Evolutionary conservation across 2,113 vertebrate genomes (phyloP).

Genomic region (Eurypyga helias): DNA sequence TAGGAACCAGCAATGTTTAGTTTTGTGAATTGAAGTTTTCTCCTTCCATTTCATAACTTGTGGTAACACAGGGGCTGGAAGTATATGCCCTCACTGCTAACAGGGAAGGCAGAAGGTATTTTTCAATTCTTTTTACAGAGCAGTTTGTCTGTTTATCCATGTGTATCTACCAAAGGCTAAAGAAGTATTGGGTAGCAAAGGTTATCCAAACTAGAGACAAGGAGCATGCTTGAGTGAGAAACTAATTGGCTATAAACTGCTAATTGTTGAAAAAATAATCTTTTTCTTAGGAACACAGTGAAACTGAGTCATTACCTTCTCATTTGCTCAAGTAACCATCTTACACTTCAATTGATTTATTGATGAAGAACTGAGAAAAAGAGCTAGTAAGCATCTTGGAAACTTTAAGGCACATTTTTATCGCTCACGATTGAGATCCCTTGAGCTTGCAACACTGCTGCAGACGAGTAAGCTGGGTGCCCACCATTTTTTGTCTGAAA

Average conservation of each 20-base stretch:
- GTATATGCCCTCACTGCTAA: background rate
- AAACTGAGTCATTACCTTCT: slow-evolving; percentile 21
- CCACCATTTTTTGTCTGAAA: background rate
- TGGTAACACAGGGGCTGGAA: background rate
- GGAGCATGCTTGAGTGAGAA: background rate
- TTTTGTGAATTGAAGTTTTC: background rate
- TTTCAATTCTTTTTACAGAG: background rate
- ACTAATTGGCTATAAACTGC: background rate
- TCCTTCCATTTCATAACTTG: background rate
- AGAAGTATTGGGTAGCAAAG: background rate
- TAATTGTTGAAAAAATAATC: slow-evolving; percentile 17
- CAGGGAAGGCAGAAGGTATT: background rate
- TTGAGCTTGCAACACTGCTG: background rate
- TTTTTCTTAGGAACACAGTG: background rate
- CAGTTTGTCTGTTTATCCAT: background rate
- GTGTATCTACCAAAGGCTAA: background rate
- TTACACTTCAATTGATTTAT: slow-evolving; percentile 27
- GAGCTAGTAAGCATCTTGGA: slow-evolving; percentile 10
- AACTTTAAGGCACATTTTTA: slow-evolving; percentile 4
- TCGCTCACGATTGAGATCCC: background rate
- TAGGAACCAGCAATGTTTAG: background rate
- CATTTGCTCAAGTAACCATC: slow-evolving; percentile 16
- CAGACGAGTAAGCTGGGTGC: background rate
- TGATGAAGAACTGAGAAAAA: slow-evolving; percentile 22
- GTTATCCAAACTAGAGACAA: background rate